Evolutionary conservation across 1,140 invertebrate genomes (phyloP), one percentile per base, ranked within the genome.

Genomic region (Latrodectus geometricus): DNA sequence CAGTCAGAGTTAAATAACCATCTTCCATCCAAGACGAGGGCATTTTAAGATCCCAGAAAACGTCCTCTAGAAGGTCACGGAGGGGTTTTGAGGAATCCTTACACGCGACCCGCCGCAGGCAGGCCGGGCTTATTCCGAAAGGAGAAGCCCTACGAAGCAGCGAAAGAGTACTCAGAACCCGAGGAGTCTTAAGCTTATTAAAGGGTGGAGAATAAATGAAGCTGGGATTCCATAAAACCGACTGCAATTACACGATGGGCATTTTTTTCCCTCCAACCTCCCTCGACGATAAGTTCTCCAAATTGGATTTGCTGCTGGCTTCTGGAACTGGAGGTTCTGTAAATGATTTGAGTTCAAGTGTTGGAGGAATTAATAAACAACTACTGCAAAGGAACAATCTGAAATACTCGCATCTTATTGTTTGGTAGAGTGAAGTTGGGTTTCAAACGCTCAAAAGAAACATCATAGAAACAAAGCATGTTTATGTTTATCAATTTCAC

Each of bases 171-270:
- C 8, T 61, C 11, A 49, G 48, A 74, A 14, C 0, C 23, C 48
- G 35, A 74, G 65, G 49, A 48, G 52, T 68, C 49, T 56, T 76
- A 84, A 84, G 82, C 82, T 84, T 84, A 84, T 84, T 84, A 84
- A 84, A 52, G 23, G 12, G n/a, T 73, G 68, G 72, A 76, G 82
- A 84, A 69, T 76, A 84, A 84, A 84, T 84, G 72, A 84, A 20
- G 35, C 35, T 76, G 21, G 73, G 74, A 84, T 76, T 84, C 82
- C 82, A 69, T 84, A 84, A 84, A 84, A 84, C 82, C 72, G 73
- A 61, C 72, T 76, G 48, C 82, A 73, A 76, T 84, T 84, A 84
- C 73, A 0, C 35, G 35, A 35, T 35, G 35, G 14, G 73, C 72
- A 68, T 83, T 83, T 54, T 73, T 56, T 52, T 68, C 15, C 70